These are phyloP conservation scores for Conopomorpha cramerella DNA, from an alignment of 1,140 invertebrate genomes.

Conservation along the genomic window DNA sequence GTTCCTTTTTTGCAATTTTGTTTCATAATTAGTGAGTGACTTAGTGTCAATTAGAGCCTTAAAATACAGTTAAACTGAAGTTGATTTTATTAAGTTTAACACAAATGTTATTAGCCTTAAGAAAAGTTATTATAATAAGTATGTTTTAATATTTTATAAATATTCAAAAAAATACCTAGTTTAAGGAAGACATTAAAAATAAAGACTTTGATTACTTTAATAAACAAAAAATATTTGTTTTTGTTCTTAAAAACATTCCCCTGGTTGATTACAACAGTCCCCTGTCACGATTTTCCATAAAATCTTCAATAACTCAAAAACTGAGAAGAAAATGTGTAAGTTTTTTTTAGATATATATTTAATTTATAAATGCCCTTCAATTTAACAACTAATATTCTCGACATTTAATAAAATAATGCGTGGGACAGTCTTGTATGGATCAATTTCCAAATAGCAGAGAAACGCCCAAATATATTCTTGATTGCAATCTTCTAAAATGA, in stretches of 20 bases:
- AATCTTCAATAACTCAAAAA: too few relatives aligned
- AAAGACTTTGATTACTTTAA: background rate
- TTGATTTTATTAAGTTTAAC: background rate
- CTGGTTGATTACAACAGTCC: too few relatives aligned
- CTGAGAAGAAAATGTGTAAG: background rate
- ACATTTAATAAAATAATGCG: background rate
- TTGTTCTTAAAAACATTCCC: background rate
- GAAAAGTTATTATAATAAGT: background rate
- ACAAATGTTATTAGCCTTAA: background rate
- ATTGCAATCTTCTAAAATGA: too few relatives aligned
- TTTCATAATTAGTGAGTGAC: background rate
- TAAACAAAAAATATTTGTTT: background rate
- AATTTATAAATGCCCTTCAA: background rate
- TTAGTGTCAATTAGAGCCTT: background rate
- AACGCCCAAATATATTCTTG: too few relatives aligned
- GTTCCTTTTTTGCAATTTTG: background rate
- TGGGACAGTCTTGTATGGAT: background rate
- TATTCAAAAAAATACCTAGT: background rate
- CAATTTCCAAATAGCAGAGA: too few relatives aligned
- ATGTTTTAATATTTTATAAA: background rate
- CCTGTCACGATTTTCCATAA: too few relatives aligned
- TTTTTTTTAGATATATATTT: too few relatives aligned
- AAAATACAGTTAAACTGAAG: background rate
- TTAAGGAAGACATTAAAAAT: background rate
- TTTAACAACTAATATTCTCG: background rate